These are phyloP conservation scores for Eristalis pertinax DNA, from an alignment of 2,888 invertebrate species.

Conservation along the genomic window DNA sequence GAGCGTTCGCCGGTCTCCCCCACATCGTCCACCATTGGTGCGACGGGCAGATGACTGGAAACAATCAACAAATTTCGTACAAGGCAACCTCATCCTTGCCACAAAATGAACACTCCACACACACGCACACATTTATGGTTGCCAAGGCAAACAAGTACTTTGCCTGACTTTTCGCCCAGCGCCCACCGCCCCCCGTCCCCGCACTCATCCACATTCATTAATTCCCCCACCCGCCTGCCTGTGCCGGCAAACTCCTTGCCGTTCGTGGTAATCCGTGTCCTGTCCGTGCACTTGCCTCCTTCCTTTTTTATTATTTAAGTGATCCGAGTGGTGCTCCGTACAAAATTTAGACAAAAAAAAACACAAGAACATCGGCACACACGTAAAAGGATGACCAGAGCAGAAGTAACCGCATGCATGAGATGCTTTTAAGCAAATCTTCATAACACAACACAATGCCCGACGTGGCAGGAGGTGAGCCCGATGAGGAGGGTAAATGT, in stretches of 20 bases:
- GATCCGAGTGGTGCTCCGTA: conserved; percentile 23
- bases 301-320: conserved; percentile 56
- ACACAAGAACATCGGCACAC: conserved; percentile 3
- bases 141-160: conserved; percentile 42
- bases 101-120: conserved; percentile 44
- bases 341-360: conserved; percentile 21
- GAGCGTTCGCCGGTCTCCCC: not conserved
- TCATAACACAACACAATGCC: conserved; percentile 43
- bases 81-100: conserved; percentile 18
- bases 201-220: not conserved
- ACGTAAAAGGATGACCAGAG: conserved; percentile 56
- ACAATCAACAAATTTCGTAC: conserved; percentile 52
- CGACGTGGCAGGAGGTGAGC: not conserved
- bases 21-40: too few species aligned
- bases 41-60: conserved; percentile 33
- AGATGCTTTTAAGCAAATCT: conserved; percentile 68
- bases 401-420: conserved; percentile 69
- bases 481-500: conserved; percentile 40
- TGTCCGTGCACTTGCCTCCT: conserved; percentile 14
- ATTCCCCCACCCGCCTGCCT: not conserved
- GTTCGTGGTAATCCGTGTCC: conserved; percentile 25
- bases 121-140: conserved; percentile 28
- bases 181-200: too few species aligned
- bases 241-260: not conserved
- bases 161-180: conserved; percentile 5